phyloP scores from a whole-genome alignment of 2,888 invertebrate species.

The Pseudanteris insignis region DNA sequence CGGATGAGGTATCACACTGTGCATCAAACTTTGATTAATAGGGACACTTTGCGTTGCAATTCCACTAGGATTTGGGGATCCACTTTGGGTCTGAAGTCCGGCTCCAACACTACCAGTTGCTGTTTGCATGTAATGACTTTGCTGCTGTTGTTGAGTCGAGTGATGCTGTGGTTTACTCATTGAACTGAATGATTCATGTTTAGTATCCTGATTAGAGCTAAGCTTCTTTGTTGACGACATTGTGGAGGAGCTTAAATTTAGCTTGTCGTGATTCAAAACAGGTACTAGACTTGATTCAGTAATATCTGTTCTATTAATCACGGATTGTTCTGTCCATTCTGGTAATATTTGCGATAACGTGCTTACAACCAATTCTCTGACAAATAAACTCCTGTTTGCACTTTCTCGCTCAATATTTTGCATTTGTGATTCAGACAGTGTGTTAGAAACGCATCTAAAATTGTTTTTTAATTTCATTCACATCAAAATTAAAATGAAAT shows the following conservation, averaged over 20 bases:
- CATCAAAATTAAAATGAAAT: too few relatives aligned
- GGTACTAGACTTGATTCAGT: constrained; percentile 53
- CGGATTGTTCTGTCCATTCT: constrained; percentile 55
- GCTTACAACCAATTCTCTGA: constrained; percentile 61
- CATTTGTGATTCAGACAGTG: constrained; percentile 60
- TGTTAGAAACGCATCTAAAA: constrained; percentile 61
- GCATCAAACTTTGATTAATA: constrained; percentile 64
- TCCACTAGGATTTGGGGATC: constrained; percentile 59
- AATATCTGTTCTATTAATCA: constrained; percentile 52
- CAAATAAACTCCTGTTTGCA: constrained; percentile 62
- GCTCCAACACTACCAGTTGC: constrained; percentile 49
- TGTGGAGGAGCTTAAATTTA: constrained; percentile 47
- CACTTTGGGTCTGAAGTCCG: constrained; percentile 56
- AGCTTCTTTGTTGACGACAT: constrained; percentile 53
- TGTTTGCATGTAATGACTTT: constrained; percentile 50
- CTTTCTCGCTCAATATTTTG: constrained; percentile 63
- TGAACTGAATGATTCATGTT: constrained; percentile 33
- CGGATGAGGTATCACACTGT: constrained; percentile 64
- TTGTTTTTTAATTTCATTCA: too few relatives aligned
- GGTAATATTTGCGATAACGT: constrained; percentile 61
- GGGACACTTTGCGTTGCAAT: constrained; percentile 58
- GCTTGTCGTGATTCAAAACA: constrained; percentile 57
- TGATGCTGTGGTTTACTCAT: constrained; percentile 42
- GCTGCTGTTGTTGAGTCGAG: constrained; percentile 47
- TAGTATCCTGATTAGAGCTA: constrained; percentile 52